phyloP scores from a whole-genome alignment of 2,888 invertebrate genomes.

The Pristionchus fissidentatus region DNA sequence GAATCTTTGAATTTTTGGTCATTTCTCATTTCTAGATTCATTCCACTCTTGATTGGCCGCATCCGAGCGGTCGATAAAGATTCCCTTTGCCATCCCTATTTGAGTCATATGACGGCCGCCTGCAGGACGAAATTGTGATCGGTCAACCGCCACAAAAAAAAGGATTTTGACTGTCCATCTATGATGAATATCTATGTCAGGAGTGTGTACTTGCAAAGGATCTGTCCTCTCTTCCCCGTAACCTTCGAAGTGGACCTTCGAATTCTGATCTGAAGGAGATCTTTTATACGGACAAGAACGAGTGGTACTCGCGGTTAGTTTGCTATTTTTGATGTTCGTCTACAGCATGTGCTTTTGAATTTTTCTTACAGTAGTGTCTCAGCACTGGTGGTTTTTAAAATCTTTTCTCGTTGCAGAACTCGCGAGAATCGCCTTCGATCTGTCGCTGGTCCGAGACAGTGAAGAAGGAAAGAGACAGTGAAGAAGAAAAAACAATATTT shows the following conservation, averaged over 20 bases:
- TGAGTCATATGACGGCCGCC: too few relatives aligned
- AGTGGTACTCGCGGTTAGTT: constrained; percentile 76
- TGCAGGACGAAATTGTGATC: too few relatives aligned
- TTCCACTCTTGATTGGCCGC: too few relatives aligned
- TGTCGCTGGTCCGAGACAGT: constrained; percentile 63
- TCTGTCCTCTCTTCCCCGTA: constrained; percentile 51
- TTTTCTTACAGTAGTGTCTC: not conserved
- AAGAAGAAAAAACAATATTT: not conserved
- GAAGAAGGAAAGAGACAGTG: constrained; percentile 61
- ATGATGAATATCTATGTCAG: not conserved
- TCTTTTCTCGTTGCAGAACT: constrained; percentile 62
- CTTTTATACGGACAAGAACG: constrained; percentile 76
- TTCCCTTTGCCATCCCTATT: too few relatives aligned
- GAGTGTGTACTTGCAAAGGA: constrained; percentile 35
- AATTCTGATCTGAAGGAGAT: constrained; percentile 76
- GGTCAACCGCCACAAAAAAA: too few relatives aligned
- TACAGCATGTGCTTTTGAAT: not conserved
- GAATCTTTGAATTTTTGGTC: too few relatives aligned
- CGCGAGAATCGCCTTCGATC: constrained; percentile 71
- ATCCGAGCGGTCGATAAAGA: too few relatives aligned
- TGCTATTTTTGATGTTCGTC: not conserved
- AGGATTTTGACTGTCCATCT: too few relatives aligned
- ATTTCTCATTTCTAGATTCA: too few relatives aligned
- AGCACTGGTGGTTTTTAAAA: too few relatives aligned
- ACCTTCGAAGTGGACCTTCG: constrained; percentile 74